Evolutionary conservation across 2,113 vertebrate genomes (phyloP).

Genomic region (Bos indicus): DNA sequence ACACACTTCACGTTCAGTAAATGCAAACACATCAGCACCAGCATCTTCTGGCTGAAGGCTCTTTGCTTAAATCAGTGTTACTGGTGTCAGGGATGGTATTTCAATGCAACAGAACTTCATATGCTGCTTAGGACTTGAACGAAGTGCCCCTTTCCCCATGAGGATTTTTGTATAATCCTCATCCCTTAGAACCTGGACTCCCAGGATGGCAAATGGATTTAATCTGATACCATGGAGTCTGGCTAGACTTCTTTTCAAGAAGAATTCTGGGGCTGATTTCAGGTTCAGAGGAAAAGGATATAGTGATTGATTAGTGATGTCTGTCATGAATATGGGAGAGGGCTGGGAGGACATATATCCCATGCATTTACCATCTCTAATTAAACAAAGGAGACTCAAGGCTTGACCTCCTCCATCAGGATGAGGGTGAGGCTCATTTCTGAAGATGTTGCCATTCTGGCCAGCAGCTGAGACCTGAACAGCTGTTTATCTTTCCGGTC

Average conservation of each 20-base stretch:
- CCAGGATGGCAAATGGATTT: not conserved
- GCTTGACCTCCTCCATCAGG: not conserved
- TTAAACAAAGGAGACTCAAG: not conserved
- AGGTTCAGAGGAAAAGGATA: not conserved
- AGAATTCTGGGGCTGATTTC: not conserved
- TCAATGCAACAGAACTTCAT: not conserved
- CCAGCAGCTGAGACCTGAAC: not conserved
- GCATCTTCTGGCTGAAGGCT: not conserved
- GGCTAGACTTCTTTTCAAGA: not conserved
- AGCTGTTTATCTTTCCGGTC: slow-evolving; percentile 37
- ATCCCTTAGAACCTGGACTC: not conserved
- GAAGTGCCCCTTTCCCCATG: not conserved
- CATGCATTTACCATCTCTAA: not conserved
- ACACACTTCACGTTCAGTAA: not conserved
- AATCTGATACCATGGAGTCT: not conserved
- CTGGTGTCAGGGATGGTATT: not conserved
- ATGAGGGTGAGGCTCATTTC: not conserved
- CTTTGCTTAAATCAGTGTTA: not conserved
- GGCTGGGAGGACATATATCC: not conserved
- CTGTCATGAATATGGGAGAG: not conserved
- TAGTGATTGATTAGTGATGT: not conserved
- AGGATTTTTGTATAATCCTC: not conserved
- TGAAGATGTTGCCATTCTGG: not conserved
- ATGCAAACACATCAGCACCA: not conserved
- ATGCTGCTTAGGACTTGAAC: not conserved